These are phyloP conservation scores for Oophaga pumilio DNA, from an alignment of 2,113 vertebrate species.

Conservation along the genomic window DNA sequence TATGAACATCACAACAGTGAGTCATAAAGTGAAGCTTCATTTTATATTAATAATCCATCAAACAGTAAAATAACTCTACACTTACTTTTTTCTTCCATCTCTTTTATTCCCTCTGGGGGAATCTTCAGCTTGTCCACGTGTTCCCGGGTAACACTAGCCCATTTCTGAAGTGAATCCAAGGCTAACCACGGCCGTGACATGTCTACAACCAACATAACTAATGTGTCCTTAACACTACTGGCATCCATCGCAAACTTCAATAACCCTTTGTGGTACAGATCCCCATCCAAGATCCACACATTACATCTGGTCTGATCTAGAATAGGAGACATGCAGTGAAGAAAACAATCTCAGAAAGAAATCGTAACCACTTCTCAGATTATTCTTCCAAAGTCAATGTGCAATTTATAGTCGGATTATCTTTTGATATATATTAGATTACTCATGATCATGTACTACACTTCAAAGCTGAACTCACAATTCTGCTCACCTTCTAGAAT, in stretches of 20 bases:
- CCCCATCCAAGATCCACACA: conserved; percentile 95
- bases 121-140: conserved; percentile 94
- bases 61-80: conserved; percentile 54
- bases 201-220: conserved; percentile 88
- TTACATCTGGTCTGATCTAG: conserved; percentile 95
- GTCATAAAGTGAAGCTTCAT: too few species aligned
- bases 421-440: too few species aligned
- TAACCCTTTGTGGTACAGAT: conserved; percentile 96
- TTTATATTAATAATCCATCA: too few species aligned
- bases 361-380: too few species aligned
- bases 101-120: conserved; percentile 91
- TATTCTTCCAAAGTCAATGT: too few species aligned
- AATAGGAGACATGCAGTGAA: conserved; percentile 45
- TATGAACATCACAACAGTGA: too few species aligned
- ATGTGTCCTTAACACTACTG: conserved; percentile 83
- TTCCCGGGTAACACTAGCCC: conserved; percentile 93
- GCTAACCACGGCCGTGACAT: conserved; percentile 97
- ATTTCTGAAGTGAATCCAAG: conserved; percentile 96
- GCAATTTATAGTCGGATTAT: too few species aligned
- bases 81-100: conserved; percentile 95
- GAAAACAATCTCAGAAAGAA: too few species aligned
- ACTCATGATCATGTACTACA: too few species aligned
- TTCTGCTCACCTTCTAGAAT: too few species aligned
- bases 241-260: conserved; percentile 90
- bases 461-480: too few species aligned